Conservation (phyloP, 53 echinoderm and acorn worm species). For the Apostichopus leukothele region DNA sequence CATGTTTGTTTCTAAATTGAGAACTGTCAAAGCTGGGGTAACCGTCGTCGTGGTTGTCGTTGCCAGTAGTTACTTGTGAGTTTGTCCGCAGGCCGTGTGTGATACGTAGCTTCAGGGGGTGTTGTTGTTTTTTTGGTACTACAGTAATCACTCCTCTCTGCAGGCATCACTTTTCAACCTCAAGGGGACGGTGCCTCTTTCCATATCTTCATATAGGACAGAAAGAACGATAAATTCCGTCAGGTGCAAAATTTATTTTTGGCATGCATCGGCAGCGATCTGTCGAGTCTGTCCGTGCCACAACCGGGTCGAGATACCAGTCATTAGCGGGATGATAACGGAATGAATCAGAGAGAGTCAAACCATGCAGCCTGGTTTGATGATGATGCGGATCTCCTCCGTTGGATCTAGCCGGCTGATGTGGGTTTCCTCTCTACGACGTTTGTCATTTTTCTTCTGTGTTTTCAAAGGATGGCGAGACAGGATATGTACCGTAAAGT, state of each 20-base stretch:
- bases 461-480: slow-evolving; percentile 30
- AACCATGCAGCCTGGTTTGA: slow-evolving; percentile 10
- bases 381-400: background rate
- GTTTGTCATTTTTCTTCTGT: slow-evolving; percentile 18
- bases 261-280: slow-evolving; percentile 28
- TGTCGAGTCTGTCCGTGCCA: slow-evolving; percentile 3
- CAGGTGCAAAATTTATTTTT: slow-evolving; percentile 44
- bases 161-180: slow-evolving; percentile 43
- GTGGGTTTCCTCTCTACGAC: background rate
- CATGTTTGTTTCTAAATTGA: slow-evolving; percentile 39
- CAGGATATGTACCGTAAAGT: slow-evolving; percentile 52
- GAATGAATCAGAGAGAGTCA: slow-evolving; percentile 42
- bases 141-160: slow-evolving; percentile 22
- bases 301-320: slow-evolving; percentile 3
- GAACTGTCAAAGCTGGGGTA: background rate
- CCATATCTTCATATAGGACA: slow-evolving; percentile 19
- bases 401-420: slow-evolving; percentile 16
- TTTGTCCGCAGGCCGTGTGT: slow-evolving; percentile 22
- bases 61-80: background rate
- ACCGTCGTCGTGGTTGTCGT: background rate
- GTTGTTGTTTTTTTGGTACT: slow-evolving; percentile 39
- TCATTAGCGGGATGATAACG: slow-evolving; percentile 43
- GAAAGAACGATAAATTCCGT: slow-evolving; percentile 27
- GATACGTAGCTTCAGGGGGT: slow-evolving; percentile 41
- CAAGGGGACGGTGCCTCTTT: slow-evolving; percentile 42